These are phyloP conservation scores for Drosophila prolongata DNA, from an alignment of 2,888 invertebrate genomes.

Conservation along the genomic window DNA sequence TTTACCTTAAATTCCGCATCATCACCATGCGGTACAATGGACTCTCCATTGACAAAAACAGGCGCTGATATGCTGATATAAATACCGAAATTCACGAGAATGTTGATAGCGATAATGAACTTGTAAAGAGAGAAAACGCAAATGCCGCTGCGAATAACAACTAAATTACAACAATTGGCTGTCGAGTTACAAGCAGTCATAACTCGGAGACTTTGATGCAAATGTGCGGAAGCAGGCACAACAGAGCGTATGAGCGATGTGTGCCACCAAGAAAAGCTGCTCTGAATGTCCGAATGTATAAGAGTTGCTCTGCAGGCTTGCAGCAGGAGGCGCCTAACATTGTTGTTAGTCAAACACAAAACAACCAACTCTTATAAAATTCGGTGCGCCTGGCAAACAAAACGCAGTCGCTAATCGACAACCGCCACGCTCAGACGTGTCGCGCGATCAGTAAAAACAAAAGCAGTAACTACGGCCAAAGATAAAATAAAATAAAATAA, in stretches of 20 bases:
- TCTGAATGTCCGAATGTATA: conserved; percentile 45
- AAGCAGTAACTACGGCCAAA: conserved; percentile 9
- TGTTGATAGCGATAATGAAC: conserved; percentile 56
- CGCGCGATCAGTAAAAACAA: conserved; percentile 44
- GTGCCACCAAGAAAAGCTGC: conserved; percentile 2
- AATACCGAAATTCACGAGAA: not conserved
- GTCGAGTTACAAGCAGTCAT: conserved; percentile 14
- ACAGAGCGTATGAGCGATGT: conserved; percentile 69
- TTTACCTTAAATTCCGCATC: conserved; percentile 24
- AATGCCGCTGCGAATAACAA: conserved; percentile 29
- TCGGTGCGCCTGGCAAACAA: conserved; percentile 59
- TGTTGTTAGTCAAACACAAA: conserved; percentile 27
- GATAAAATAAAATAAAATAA: conserved; percentile 1
- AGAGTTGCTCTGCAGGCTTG: conserved; percentile 47
- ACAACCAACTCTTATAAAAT: conserved; percentile 66
- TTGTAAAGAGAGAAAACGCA: conserved; percentile 45
- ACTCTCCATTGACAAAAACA: conserved; percentile 42
- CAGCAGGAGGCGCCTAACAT: conserved; percentile 7
- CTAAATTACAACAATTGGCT: conserved; percentile 42
- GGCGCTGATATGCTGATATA: conserved; percentile 6
- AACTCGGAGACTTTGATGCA: conserved; percentile 29
- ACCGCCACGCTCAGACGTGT: conserved; percentile 68
- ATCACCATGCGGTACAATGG: conserved; percentile 34
- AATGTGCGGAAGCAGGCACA: conserved; percentile 59
- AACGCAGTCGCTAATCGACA: conserved; percentile 69